These are phyloP conservation scores for Poecile atricapillus DNA, from an alignment of 2,113 vertebrate species.

Conservation along the genomic window DNA sequence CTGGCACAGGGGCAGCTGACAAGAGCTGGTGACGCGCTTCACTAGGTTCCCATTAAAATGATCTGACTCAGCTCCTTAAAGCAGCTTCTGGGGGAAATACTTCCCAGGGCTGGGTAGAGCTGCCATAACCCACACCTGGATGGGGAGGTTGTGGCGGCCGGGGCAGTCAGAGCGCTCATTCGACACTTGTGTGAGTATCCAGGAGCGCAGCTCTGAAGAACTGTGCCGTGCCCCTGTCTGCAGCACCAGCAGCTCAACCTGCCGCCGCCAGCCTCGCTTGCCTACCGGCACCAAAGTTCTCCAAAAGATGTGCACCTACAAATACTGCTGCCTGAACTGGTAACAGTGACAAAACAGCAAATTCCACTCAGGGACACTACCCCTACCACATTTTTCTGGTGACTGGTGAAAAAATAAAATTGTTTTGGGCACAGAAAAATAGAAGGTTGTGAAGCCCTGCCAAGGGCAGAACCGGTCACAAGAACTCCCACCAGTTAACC, in stretches of 20 bases:
- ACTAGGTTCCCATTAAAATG: not conserved
- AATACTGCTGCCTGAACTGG: not conserved
- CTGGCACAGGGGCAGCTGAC: not conserved
- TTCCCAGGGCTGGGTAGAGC: not conserved
- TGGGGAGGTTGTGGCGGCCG: not conserved
- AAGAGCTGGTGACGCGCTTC: not conserved
- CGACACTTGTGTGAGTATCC: accelerated
- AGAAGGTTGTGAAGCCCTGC: not conserved
- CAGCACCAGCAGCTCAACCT: not conserved
- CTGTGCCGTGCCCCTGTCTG: accelerated
- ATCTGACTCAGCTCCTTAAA: not conserved
- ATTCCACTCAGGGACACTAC: not conserved
- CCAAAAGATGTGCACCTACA: not conserved
- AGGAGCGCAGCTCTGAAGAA: not conserved
- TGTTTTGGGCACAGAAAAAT: not conserved
- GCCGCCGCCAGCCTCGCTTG: not conserved
- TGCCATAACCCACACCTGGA: not conserved
- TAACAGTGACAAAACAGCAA: not conserved
- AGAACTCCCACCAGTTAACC: not conserved
- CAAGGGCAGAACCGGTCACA: accelerated
- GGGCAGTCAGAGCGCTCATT: accelerated
- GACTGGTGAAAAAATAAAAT: not conserved
- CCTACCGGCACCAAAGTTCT: not conserved
- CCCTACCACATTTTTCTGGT: not conserved
- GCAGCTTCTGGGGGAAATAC: not conserved